Evolutionary conservation across 2,888 invertebrate species (phyloP).

Genomic region (Drosophila multiciliata): DNA sequence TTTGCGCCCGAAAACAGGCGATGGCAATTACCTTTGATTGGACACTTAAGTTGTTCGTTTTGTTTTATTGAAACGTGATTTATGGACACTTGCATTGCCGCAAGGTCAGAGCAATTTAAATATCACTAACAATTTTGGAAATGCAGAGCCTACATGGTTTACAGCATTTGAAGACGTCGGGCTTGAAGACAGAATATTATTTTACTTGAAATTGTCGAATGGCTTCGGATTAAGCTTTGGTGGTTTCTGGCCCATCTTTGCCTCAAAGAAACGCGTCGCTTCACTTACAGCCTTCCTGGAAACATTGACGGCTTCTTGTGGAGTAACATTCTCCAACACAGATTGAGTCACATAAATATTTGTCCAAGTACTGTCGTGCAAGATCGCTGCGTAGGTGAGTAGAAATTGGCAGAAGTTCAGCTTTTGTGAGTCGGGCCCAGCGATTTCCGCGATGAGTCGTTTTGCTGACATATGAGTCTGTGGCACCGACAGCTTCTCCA

Average conservation of each 20-base stretch:
- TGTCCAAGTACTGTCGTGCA: conserved; percentile 6
- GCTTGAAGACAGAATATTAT: neutral
- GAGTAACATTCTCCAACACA: neutral
- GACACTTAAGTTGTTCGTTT: conserved; percentile 67
- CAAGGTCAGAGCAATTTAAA: conserved; percentile 48
- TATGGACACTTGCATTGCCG: conserved; percentile 32
- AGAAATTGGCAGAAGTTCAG: conserved; percentile 56
- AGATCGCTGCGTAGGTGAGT: conserved; percentile 31
- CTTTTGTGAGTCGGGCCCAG: neutral
- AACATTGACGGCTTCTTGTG: conserved; percentile 20
- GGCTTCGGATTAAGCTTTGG: neutral
- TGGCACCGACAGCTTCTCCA: conserved; percentile 59
- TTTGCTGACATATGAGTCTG: conserved; percentile 62
- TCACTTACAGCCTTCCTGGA: conserved; percentile 46
- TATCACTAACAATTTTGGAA: conserved; percentile 12
- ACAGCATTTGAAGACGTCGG: neutral
- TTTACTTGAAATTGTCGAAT: neutral
- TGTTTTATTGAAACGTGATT: conserved; percentile 66
- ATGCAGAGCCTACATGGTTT: neutral
- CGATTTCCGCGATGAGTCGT: conserved; percentile 33
- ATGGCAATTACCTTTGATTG: conserved; percentile 75
- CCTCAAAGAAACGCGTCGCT: conserved; percentile 59
- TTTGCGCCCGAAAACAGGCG: conserved; percentile 33
- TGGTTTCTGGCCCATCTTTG: conserved; percentile 40
- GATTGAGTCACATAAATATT: neutral